Evolutionary conservation across 2,888 invertebrate genomes (phyloP).

Genomic region (Thymelicus acteon): DNA sequence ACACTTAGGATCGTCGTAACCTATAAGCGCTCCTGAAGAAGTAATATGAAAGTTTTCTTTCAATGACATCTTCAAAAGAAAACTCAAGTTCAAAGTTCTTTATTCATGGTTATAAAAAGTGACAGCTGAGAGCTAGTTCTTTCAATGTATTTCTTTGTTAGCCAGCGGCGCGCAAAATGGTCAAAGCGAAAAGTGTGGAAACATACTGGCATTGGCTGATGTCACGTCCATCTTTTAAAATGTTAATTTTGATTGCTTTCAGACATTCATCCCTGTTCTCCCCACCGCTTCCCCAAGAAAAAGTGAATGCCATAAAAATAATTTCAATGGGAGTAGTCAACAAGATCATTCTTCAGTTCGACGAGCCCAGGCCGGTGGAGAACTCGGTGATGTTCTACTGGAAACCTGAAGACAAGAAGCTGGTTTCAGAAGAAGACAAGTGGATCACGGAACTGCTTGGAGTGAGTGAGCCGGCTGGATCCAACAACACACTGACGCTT

Average conservation of each 20-base stretch:
- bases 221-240: no score
- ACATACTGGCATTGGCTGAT: no score
- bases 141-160: no score
- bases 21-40: no score
- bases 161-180: no score
- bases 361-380: constrained; percentile 85
- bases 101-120: no score
- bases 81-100: no score
- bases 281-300: constrained; percentile 80
- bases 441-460: constrained; percentile 8
- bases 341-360: constrained; percentile 87
- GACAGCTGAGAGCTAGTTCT: no score
- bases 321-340: constrained; percentile 87
- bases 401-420: constrained; percentile 2
- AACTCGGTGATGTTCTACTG: constrained; percentile 6
- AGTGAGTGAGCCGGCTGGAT: background rate
- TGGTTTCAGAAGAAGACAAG: background rate
- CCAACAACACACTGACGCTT: constrained; percentile 2
- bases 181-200: no score
- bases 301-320: constrained; percentile 81
- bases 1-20: no score
- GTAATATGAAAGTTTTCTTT: no score
- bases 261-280: constrained; percentile 76
- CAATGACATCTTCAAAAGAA: no score
- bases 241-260: constrained; percentile 29